Evolutionary conservation across 2,888 invertebrate genomes (phyloP), one percentile per base, ranked within the genome.

Genomic region (Punctoribates punctum): DNA sequence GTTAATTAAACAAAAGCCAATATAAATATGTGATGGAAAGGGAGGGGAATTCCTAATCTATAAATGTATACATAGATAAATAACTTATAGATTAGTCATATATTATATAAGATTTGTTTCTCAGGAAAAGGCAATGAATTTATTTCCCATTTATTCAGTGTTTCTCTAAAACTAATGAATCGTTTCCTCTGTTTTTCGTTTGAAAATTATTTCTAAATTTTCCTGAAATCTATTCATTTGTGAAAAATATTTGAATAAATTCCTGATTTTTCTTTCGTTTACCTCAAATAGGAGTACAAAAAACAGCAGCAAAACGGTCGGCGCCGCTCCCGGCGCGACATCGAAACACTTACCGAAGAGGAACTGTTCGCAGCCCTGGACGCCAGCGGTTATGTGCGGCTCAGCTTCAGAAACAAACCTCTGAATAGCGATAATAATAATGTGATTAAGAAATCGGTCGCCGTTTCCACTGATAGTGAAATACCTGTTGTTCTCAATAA

Each of bases 391-490:
- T 67, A 67, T n/a, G 67, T 67, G 15, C 25, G 67, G 42, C 67
- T 67, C 34, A 42, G 67, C n/a, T 67, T 67, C 11, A 13, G 67
- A 0, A 60, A 60, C 13, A 29, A 29, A 13, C 25, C 27, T 1
- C 11, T 27, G 20, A 67, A 38, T 67, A n/a, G 27, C 23, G 17
- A 62, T 23, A 75, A 79, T 74, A 72, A 79, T 25, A 77, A 78
- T n/a, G 74, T 78, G 15, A 42, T 78, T 11, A 57, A 77, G 2
- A 78, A 75, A 34, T 78, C 93, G 83, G 87, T 88, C 82, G 92
- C 92, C 83, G 90, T 91, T 80, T 90, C 90, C 80, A 90, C 90
- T 8, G 93, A 93, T 85, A 90, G 90, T 77, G 81, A 82, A 57
- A 82, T 82, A 77, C 82, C 82, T 74, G 79, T 81, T 27, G 77